Base-by-base conservation (phyloP, 1,140 invertebrate species). In the Drosophila dunni region DNA sequence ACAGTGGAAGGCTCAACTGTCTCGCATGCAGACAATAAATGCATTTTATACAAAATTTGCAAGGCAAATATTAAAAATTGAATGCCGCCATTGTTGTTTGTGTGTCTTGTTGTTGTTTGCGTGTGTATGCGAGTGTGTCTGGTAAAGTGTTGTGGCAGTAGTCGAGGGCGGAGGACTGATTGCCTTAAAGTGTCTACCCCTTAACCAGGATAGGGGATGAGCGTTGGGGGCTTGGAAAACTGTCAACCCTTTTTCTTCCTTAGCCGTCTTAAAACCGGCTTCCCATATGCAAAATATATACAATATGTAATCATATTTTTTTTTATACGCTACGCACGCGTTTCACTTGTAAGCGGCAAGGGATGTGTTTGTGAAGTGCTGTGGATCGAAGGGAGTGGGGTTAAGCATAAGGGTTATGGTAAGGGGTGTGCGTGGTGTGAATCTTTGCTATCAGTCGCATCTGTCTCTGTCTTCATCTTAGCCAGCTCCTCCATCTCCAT, bases 21-120 rank as follows among this genome's bases (percentile, higher is more conserved):
- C 72, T 46, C 61, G 81, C 69, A 83, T 77, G 81, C 78, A 83
- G 76, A 83, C 83, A 88, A 88, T 80, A 77, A 88, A 88, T 86
- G 82, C 82, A 86, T 86, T 86, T 86, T 88, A 86, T 83, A 75
- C 67, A 56, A 86, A 88, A 86, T 86, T 86, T 88, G 82, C 79
- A 86, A 88, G 82, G 82, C 83, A 86, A 86, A 86, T 86, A 86
- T 86, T 88, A 88, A 88, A 86, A 86, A 86, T 88, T 88, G 79
- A 88, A 86, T 88, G 76, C 83, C 83, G 79, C 57, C 68, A 70
- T 86, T 82, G 79, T 71, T 71, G 67, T 82, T 73, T 45, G 44
- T 70, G 62, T 72, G 24, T 76, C 57, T 45, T 65, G 58, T 42
- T 68, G 33, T 34, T 33, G 13, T 50, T 65, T 29, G 24, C 24